Evolutionary conservation across 2,888 invertebrate genomes (phyloP).

Genomic region (Phengaris arion): DNA sequence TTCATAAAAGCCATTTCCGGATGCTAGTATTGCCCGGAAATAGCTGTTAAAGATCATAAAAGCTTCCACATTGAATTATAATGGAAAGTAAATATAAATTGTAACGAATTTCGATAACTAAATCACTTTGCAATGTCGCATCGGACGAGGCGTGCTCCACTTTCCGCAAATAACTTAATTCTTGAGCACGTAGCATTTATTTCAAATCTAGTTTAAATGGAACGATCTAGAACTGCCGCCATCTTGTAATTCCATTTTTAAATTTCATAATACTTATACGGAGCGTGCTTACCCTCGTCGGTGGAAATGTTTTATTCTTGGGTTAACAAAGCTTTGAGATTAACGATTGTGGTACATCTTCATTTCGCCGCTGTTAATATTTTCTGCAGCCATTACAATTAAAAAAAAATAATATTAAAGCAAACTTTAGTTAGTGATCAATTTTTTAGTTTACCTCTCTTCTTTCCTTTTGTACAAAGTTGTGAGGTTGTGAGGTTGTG

Average conservation of each 20-base stretch:
- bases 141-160: conserved; percentile 11
- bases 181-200: conserved; percentile 27
- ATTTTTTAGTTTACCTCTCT: neutral
- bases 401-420: neutral
- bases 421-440: neutral
- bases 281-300: neutral
- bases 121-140: conserved; percentile 14
- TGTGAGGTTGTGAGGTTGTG: too few relatives aligned
- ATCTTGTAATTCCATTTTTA: conserved; percentile 23
- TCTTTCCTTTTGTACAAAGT: neutral
- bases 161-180: conserved; percentile 25
- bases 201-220: conserved; percentile 24
- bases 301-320: conserved; percentile 15
- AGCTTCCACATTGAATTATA: neutral
- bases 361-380: neutral
- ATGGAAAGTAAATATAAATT: conserved; percentile 17
- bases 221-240: conserved; percentile 18
- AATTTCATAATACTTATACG: conserved; percentile 18
- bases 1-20: neutral
- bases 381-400: neutral
- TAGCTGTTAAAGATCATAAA: neutral
- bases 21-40: neutral
- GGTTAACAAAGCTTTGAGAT: conserved; percentile 7
- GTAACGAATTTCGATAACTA: conserved; percentile 18
- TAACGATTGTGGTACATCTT: conserved; percentile 8